These are phyloP conservation scores for Phoenoteleia sp. DNA, from an alignment of 2,888 invertebrate species.

Conservation along the genomic window DNA sequence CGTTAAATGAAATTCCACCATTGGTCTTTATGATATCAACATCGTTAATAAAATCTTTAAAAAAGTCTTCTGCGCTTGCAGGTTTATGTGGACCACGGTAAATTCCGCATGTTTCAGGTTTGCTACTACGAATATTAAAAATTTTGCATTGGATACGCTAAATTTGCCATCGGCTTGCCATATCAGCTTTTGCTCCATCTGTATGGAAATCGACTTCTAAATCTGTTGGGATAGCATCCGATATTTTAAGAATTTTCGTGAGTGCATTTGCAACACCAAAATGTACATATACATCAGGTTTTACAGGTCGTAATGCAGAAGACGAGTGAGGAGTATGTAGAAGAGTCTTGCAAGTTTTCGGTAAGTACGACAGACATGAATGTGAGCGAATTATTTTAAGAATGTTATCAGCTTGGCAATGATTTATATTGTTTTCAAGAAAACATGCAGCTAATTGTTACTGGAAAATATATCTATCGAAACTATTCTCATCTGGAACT, in stretches of 20 bases:
- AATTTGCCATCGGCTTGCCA: slow-evolving; percentile 42
- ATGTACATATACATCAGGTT: slow-evolving; percentile 54
- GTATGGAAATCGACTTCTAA: slow-evolving; percentile 55
- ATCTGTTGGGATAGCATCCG: slow-evolving; percentile 11
- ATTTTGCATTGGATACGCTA: slow-evolving; percentile 74
- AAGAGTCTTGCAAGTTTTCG: slow-evolving; percentile 43
- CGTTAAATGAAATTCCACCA: slow-evolving; percentile 59
- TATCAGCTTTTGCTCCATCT: slow-evolving; percentile 55
- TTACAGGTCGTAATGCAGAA: slow-evolving; percentile 2
- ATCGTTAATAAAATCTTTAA: slow-evolving; percentile 43
- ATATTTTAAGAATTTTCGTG: slow-evolving; percentile 13
- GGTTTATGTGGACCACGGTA: slow-evolving; percentile 67
- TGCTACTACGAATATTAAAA: slow-evolving; percentile 40
- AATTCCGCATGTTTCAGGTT: slow-evolving; percentile 63
- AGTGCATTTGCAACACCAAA: slow-evolving; percentile 49
- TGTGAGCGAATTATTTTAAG: slow-evolving; percentile 4
- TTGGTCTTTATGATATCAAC: slow-evolving; percentile 39
- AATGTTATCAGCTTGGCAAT: not conserved
- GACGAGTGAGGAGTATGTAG: slow-evolving; percentile 37
- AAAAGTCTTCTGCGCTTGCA: slow-evolving; percentile 31
- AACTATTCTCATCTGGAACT: no score
- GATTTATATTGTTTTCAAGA: not conserved
- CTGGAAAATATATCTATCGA: no score
- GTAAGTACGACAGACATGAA: slow-evolving; percentile 33
- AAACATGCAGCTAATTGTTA: no score